Evolutionary conservation across 2,888 invertebrate genomes (phyloP).

Genomic region (Caenorhabditis uteleia): DNA sequence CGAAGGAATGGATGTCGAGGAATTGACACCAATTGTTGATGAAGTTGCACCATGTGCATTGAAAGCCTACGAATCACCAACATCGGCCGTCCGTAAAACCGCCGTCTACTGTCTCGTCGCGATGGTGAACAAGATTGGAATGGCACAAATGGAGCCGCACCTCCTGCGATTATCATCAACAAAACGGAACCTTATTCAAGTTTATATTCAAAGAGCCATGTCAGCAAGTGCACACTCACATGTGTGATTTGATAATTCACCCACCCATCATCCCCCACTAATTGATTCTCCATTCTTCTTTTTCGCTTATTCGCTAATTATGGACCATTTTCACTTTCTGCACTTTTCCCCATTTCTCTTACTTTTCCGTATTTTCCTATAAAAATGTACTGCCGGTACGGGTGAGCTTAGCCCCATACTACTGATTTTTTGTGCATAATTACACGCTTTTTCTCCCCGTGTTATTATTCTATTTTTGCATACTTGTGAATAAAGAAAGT

Average conservation of each 20-base stretch:
- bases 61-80: conserved; percentile 24
- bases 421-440: too few relatives aligned
- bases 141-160: conserved; percentile 16
- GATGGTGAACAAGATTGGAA: conserved; percentile 39
- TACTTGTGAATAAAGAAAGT: too few relatives aligned
- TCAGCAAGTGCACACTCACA: conserved; percentile 30
- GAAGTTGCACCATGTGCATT: conserved; percentile 29
- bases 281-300: too few relatives aligned
- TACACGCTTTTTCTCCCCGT: too few relatives aligned
- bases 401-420: too few relatives aligned
- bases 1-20: conserved; percentile 20
- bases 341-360: too few relatives aligned
- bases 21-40: conserved; percentile 22
- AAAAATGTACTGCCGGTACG: too few relatives aligned
- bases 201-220: conserved; percentile 31
- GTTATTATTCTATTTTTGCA: too few relatives aligned
- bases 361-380: too few relatives aligned
- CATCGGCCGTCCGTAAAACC: conserved; percentile 26
- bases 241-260: conserved; percentile 6
- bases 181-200: conserved; percentile 26
- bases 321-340: too few relatives aligned
- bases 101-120: conserved; percentile 36
- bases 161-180: conserved; percentile 9
- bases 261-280: too few relatives aligned
- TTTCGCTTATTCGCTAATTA: too few relatives aligned